A percentile compares a stretch with the other conserved stretches of the same genome.
phyloP scores from a whole-genome alignment of 2,888 invertebrate genomes.

The Chrysodeixis includens region DNA sequence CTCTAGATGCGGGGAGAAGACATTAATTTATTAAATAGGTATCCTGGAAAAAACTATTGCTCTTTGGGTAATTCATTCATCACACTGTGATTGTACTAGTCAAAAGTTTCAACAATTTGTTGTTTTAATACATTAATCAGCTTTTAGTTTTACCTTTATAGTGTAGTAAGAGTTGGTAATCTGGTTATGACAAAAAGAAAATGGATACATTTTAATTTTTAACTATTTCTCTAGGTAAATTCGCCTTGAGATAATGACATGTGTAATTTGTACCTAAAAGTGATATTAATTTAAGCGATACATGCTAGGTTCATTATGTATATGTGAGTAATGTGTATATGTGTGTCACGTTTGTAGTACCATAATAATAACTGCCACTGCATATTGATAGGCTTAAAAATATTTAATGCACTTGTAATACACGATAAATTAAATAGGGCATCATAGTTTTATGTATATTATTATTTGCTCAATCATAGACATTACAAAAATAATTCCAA shows the following conservation, averaged over 20 bases:
- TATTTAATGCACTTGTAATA: conserved; percentile 64
- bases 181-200: conserved; percentile 62
- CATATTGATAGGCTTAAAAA: conserved; percentile 67
- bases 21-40: conserved; percentile 36
- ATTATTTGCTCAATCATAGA: conserved; percentile 78
- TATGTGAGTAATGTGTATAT: conserved; percentile 67
- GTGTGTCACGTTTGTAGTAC: conserved; percentile 59
- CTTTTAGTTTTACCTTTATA: conserved; percentile 51
- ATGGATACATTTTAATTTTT: conserved; percentile 59
- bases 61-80: conserved; percentile 45
- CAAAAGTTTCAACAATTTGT: conserved; percentile 59
- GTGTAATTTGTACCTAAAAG: conserved; percentile 79
- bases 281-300: conserved; percentile 88
- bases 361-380: conserved; percentile 69
- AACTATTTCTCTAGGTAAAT: conserved; percentile 54
- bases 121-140: conserved; percentile 46
- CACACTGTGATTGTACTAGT: conserved; percentile 75
- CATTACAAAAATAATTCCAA: conserved; percentile 39
- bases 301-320: conserved; percentile 83
- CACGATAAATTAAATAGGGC: conserved; percentile 59
- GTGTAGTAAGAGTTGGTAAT: conserved; percentile 55
- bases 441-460: conserved; percentile 57
- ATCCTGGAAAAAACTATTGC: conserved; percentile 28
- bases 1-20: conserved; percentile 32
- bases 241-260: conserved; percentile 49